Evolutionary conservation across 1,140 invertebrate genomes (phyloP).

Genomic region (Nomia melanderi): DNA sequence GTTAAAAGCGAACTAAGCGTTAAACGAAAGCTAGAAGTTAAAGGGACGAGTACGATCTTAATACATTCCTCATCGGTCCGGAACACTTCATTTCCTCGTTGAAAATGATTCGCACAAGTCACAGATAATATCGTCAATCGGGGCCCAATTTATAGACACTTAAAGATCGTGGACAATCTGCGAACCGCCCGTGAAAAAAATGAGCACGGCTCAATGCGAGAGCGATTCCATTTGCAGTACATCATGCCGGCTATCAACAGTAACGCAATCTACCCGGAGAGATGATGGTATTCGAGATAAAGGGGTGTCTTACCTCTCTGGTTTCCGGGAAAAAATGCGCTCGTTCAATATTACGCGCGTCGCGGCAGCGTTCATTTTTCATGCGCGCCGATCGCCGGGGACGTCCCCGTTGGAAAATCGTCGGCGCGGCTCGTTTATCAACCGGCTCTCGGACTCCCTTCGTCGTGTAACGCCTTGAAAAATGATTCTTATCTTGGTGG

Average conservation of each 20-base stretch:
- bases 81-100: neutral
- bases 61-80: too few relatives aligned
- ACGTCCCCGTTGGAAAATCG: conserved; percentile 56
- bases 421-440: conserved; percentile 54
- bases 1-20: too few relatives aligned
- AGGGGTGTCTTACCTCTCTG: conserved; percentile 38
- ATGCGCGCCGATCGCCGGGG: conserved; percentile 40
- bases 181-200: neutral
- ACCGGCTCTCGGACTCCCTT: conserved; percentile 5
- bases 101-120: neutral
- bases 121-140: neutral
- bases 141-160: conserved; percentile 5
- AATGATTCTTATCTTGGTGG: conserved; percentile 61
- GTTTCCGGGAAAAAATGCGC: conserved; percentile 41
- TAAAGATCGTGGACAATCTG: conserved; percentile 2
- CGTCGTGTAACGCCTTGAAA: conserved; percentile 60
- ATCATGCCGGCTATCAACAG: conserved; percentile 19
- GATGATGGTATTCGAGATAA: conserved; percentile 38
- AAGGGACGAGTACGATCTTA: too few relatives aligned
- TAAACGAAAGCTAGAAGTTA: too few relatives aligned
- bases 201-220: neutral
- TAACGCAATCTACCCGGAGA: conserved; percentile 32
- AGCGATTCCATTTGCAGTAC: conserved; percentile 43
- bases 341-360: conserved; percentile 6
- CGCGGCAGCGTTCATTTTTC: conserved; percentile 34